Base-by-base conservation (phyloP, 2,113 vertebrate genomes). In the Istiophorus platypterus region DNA sequence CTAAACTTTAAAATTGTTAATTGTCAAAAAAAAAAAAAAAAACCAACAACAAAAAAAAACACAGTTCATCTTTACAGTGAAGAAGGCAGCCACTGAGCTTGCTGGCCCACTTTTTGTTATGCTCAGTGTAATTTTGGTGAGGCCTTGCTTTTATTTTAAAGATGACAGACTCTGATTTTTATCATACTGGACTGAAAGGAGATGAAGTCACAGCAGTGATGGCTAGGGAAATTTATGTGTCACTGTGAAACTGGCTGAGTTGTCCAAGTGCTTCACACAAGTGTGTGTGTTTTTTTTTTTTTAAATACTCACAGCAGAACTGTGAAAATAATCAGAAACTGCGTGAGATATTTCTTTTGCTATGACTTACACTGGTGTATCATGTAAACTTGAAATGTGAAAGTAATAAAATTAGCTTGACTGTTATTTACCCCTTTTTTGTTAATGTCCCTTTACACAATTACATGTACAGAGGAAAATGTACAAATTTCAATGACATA, bases 171-270 rank as follows among this genome's bases (percentile, higher is more conserved):
- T 22, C 5, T 18, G 26, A 34, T 4, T 20, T 57, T 54, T 64
- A 56, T 12, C 14, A 75, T 64, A 64, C 4, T 51, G 57, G 12
- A 29, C 31, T 71, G 20, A 5, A 70, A 26, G 58, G 67, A 78
- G 65, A 66, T 76, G 4, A 76, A 72, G 34, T n/a, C 47, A 24
- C 1, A 29, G 39, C 27, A 64, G 39, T 39, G 52, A 74, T 27
- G 34, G 47, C 18, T 39, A 20, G 13, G 67, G 24, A 68, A 61
- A 78, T 52, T 68, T 66, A 58, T 47, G 65, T 31, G 24, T 37
- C 14, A 47, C 45, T 26, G 59, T 20, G 5, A 63, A 69, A 56
- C 39, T 5, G 4, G 5, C 29, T 57, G 7, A 58, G 24, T 72
- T 11, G 0, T 31, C 31, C 13, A 61, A 65, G n/a, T 72, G 72